Percentiles rank a stretch among this genome's conserved stretches.
These are phyloP conservation scores for Caenorhabditis latens DNA, from an alignment of 1,140 invertebrate genomes.

Conservation along the genomic window DNA sequence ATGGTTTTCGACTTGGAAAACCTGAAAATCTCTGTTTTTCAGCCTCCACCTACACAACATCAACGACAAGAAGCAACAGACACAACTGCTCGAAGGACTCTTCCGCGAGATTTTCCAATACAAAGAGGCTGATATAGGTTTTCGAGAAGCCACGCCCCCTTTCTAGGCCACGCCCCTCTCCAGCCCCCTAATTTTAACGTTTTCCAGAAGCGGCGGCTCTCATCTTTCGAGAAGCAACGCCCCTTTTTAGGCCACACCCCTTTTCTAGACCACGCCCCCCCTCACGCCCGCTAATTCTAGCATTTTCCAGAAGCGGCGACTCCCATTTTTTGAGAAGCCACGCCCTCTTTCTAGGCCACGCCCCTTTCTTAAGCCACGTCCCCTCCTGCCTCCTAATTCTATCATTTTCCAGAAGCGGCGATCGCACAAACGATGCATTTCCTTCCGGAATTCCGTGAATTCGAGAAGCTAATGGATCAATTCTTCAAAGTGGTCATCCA, in stretches of 20 bases:
- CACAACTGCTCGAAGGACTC: background rate
- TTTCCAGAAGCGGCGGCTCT: background rate
- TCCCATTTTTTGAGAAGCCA: too few relatives aligned
- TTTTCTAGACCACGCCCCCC: background rate
- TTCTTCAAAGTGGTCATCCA: constrained; percentile 13
- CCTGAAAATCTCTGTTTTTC: too few relatives aligned
- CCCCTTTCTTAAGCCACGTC: background rate
- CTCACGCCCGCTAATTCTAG: too few relatives aligned
- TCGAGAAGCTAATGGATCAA: constrained; percentile 37
- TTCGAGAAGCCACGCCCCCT: background rate
- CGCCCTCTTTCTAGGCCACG: background rate
- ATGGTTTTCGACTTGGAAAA: too few relatives aligned
- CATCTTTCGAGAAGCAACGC: background rate
- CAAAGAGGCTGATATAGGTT: constrained; percentile 39
- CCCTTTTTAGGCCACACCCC: background rate
- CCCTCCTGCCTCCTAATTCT: background rate
- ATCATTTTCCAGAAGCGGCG: background rate
- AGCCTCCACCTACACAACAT: constrained; percentile 20
- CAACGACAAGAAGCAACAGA: background rate
- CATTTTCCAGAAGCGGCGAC: background rate
- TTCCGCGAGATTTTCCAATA: constrained; percentile 27
- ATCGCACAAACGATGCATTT: constrained; percentile 27
- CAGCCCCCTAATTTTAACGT: too few relatives aligned
- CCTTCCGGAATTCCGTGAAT: background rate
- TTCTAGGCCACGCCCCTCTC: too few relatives aligned